Conservation (phyloP, 1,140 invertebrate genomes). For the Drosophila sulfurigaster region DNA sequence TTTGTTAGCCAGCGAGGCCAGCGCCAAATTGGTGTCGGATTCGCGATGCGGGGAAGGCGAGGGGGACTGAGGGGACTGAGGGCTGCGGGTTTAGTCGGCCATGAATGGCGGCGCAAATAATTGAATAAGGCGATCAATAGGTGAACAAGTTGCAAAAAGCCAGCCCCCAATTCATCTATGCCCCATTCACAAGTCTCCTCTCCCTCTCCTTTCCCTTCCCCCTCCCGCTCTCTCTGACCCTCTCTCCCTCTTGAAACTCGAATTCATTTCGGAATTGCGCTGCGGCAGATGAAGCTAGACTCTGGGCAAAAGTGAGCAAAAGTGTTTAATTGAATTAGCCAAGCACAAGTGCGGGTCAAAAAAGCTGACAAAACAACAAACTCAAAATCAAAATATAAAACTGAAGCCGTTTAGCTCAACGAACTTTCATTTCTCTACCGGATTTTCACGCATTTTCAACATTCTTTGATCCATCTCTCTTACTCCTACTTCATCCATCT, state of each 20-base stretch:
- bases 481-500: neutral
- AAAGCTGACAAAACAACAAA: slow-evolving; percentile 9
- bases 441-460: slow-evolving; percentile 1
- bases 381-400: neutral
- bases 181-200: too few species aligned
- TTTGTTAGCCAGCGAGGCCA: slow-evolving; percentile 48
- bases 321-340: slow-evolving; percentile 52
- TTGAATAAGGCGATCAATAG: slow-evolving; percentile 76
- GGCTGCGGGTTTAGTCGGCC: neutral
- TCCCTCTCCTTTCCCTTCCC: too few species aligned
- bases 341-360: slow-evolving; percentile 17
- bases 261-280: slow-evolving; percentile 25
- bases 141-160: slow-evolving; percentile 61
- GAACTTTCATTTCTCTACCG: slow-evolving; percentile 1
- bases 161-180: too few species aligned
- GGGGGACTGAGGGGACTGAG: neutral
- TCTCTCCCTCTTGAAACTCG: neutral
- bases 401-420: neutral
- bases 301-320: slow-evolving; percentile 8
- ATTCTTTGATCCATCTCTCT: neutral
- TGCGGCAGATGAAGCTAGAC: neutral
- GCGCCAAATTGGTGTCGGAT: slow-evolving; percentile 31
- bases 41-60: neutral
- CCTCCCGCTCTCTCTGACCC: neutral
- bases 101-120: slow-evolving; percentile 70